Evolutionary conservation across 2,113 vertebrate genomes (phyloP), one percentile per base, ranked within the genome.

Genomic region (Orycteropus afer): DNA sequence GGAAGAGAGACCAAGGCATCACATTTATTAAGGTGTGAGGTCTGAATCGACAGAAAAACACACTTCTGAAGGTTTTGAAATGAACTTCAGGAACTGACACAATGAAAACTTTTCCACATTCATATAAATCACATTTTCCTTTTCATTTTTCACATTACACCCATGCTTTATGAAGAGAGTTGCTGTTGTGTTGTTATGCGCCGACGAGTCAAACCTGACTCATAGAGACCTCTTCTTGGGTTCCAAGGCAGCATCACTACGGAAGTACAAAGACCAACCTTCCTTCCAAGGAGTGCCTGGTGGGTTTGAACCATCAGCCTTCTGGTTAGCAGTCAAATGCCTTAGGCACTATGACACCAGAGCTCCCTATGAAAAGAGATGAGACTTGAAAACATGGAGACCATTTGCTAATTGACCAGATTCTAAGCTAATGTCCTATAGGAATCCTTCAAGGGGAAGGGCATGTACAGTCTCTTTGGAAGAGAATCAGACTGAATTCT

Each of bases 31-130:
- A 97, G 47, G 10, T 57, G 15, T 88, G 59, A 12, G 0, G 25
- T 59, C 20, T 86, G 1, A 34, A 12, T 23, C 37, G 47, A 82
- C 59, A 32, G 65, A 94, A 76, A 96, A 97, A 80, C 83, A 11
- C 20, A 71, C 20, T 65, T 63, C 59, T 90, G 71, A 92, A 85
- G 73, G 11, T n/a, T 82, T 49, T 76, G 20, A 93, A 22, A 80
- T 51, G 1, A 40, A 57, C 51, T 93, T 93, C 53, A 80, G 94
- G n/a, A 77, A 73, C 1, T 4, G 1, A 90, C 79, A 13, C 1
- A 85, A 78, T 76, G 55, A 93, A 81, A 82, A 97, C 59, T 65
- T 77, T 97, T 96, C 86, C 40, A 89, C 1, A 12, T 9, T 84
- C 22, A 18, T 45, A 83, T 40, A 77, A 95, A 81, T 69, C 78